Base-by-base conservation (phyloP, 2,113 vertebrate genomes). In the Craseonycteris thonglongyai region DNA sequence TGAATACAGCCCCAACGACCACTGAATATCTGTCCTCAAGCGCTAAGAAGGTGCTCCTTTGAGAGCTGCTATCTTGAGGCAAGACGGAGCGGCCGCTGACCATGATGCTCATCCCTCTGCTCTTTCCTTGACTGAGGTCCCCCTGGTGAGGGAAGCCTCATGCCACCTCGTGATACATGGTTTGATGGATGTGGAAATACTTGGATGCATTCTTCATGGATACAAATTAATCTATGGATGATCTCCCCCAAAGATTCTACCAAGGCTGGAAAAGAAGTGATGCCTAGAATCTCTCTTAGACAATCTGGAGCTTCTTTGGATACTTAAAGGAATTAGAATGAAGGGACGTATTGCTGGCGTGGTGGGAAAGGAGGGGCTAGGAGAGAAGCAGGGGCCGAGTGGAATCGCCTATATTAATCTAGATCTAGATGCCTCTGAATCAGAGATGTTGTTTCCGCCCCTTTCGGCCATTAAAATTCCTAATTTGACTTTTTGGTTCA, bases 121-220 rank as follows among this genome's bases (percentile, higher is more conserved):
- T 16, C 30, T 26, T 72, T 30, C 47, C 75, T 58, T 49, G 74
- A 61, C 69, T 30, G 35, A 47, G 30, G 38, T 88, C 51, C 24
- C 38, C 30, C 33, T 33, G 18, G n/a, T 63, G 49, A 87, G n/a
- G 16, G 38, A 90, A 93, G 59, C 47, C 75, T 75, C 22, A 68
- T 15, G 45, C 30, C 84, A 21, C 59, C 89, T 93, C 54, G 18
- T 12, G 49, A 75, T 71, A 84, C 92, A 35, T 47, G 69, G 28
- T 88, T 38, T 95, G 75, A 88, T 84, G n/a, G 49, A 81, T 69
- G 49, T 86, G 76, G n/a, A 81, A 95, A 91, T 24, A 26, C 18
- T 85, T 12, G 54, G 30, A 94, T n/a, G 47, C 9, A 3, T 54
- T 75, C n/a, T n/a, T n/a, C n/a, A n/a, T n/a, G n/a, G n/a, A n/a